These are phyloP conservation scores for Clamator glandarius DNA, from an alignment of 2,797 vertebrate species.

Conservation along the genomic window DNA sequence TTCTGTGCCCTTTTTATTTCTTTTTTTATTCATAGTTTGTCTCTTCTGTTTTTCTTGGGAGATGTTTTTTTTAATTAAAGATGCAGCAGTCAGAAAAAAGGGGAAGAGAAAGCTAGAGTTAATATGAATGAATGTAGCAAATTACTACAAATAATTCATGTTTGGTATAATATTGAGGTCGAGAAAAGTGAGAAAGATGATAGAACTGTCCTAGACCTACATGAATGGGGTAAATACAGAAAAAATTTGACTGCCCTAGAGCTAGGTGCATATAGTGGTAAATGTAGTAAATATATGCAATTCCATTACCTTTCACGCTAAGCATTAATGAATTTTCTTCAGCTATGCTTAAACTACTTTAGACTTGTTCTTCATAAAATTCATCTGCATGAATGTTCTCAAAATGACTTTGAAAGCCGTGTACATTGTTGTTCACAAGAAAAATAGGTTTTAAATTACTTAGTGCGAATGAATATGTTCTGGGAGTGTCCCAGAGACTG, in stretches of 20 bases:
- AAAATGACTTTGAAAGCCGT: constrained; percentile 11
- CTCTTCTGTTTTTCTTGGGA: not conserved
- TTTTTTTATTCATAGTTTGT: not conserved
- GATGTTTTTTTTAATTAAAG: not conserved
- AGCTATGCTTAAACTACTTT: not conserved
- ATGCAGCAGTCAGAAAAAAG: not conserved
- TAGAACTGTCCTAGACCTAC: not conserved
- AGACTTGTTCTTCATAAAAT: constrained; percentile 10
- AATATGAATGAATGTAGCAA: not conserved
- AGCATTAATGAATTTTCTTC: not conserved
- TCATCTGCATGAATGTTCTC: not conserved
- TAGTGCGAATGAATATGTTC: not conserved
- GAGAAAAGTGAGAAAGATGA: not conserved
- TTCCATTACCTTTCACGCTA: not conserved
- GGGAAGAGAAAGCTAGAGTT: not conserved
- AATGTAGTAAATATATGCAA: not conserved
- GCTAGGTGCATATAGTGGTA: not conserved
- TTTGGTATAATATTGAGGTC: not conserved
- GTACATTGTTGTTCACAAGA: not conserved
- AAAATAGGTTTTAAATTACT: not conserved
- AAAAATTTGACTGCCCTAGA: not conserved
- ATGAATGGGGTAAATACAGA: not conserved
- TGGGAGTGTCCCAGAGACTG: not conserved
- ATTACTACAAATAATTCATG: not conserved
- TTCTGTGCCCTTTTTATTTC: not conserved